Evolutionary conservation across 2,888 invertebrate species (phyloP), one percentile per base, ranked within the genome.

Genomic region (Mythimna pallens): DNA sequence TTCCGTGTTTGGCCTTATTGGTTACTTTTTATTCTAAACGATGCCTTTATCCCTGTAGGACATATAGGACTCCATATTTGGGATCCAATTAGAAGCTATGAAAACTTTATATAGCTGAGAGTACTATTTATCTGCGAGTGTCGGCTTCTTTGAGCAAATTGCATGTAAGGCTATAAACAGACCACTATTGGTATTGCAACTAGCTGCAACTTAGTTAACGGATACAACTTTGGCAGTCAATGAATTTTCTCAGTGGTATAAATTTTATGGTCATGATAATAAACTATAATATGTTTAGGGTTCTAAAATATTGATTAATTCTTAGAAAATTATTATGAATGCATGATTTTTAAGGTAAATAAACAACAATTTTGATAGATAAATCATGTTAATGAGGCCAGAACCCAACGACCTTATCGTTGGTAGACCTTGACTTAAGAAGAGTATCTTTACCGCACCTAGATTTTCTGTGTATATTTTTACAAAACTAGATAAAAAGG

Each of bases 91-190:
- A 92, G 90, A 88, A 86, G 90, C 89, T 89, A 92, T 92, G 89
- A 92, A 91, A 89, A 89, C 89, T 92, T 90, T 92, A 92, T 92
- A 90, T 83, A 88, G 84, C 73, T 85, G 81, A 87, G 85, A 86
- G 82, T 85, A 88, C 87, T 90, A 91, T 92, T 90, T 89, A 91
- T 92, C 89, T 88, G 90, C 89, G 83, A 88, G 86, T 86, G 93
- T 90, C 93, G 93, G 94, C 91, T 84, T 90, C 91, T 92, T 92
- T 92, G 91, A 89, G 87, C 88, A 93, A 92, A 94, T 93, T 91
- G 93, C 91, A 87, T 89, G 87, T 86, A 84, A 85, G 88, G 90
- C 91, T 86, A 90, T 94, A 93, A 93, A 91, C 83, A 82, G 82
- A 69, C 80, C 84, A 84, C 81, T 85, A 88, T 89, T 78, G 76